These are phyloP conservation scores for Rhodophaea formosa DNA, from an alignment of 2,888 invertebrate genomes.

Conservation along the genomic window DNA sequence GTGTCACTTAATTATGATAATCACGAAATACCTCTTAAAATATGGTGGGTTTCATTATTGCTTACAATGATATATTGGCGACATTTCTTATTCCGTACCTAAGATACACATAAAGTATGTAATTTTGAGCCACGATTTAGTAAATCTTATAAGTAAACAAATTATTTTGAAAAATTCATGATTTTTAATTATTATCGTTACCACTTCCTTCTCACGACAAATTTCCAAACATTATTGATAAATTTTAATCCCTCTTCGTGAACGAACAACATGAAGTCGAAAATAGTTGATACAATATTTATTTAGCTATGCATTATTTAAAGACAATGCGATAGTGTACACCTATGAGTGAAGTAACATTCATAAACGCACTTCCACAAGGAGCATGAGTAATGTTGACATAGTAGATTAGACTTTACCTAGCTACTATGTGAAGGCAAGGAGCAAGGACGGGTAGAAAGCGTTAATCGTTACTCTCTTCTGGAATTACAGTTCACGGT, in stretches of 20 bases:
- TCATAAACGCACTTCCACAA: conserved; percentile 63
- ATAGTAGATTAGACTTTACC: conserved; percentile 62
- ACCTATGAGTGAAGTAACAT: conserved; percentile 43
- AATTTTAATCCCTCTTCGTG: conserved; percentile 26
- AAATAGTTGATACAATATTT: conserved; percentile 35
- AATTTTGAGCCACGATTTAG: conserved; percentile 60
- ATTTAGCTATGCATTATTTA: conserved; percentile 38
- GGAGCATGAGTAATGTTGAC: conserved; percentile 53
- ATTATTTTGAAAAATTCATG: conserved; percentile 17
- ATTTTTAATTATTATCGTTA: conserved; percentile 2
- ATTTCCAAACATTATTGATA: conserved; percentile 19
- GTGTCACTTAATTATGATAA: conserved; percentile 34
- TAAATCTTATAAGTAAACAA: conserved; percentile 40
- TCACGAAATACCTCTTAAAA: conserved; percentile 39
- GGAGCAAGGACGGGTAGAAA: conserved; percentile 80
- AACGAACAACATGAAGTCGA: conserved; percentile 33
- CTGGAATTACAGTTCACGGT: conserved; percentile 72
- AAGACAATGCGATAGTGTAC: conserved; percentile 40
- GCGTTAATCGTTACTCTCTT: conserved; percentile 74
- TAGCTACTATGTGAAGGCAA: conserved; percentile 79
- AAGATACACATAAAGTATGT: conserved; percentile 51
- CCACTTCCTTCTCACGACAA: conserved; percentile 5
- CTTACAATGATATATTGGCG: conserved; percentile 70
- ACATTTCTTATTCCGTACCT: conserved; percentile 56
- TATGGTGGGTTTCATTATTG: conserved; percentile 61